phyloP scores from a whole-genome alignment of 2,113 vertebrate genomes.

The Stictonetta naevosa region DNA sequence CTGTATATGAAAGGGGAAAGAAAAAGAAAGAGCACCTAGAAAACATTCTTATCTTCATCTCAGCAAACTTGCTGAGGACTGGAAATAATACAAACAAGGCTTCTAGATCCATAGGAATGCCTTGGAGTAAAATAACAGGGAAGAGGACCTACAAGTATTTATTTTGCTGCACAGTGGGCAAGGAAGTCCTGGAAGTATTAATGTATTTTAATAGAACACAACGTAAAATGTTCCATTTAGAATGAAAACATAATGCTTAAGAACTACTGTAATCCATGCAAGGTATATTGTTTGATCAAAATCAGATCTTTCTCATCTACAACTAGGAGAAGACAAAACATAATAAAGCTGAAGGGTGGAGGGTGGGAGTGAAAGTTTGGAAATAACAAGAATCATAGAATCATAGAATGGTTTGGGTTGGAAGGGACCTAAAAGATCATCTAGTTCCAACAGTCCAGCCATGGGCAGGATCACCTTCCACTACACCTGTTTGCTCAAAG shows the following conservation, averaged over 20 bases:
- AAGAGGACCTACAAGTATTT: not conserved
- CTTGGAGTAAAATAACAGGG: not conserved
- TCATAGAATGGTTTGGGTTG: no score
- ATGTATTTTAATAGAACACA: not conserved
- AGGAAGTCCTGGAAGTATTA: not conserved
- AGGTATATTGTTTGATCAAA: not conserved
- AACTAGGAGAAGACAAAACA: not conserved
- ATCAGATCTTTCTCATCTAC: not conserved
- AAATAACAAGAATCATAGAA: not conserved
- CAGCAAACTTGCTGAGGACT: not conserved
- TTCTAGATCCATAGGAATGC: not conserved
- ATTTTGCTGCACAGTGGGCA: not conserved
- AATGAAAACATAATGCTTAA: not conserved
- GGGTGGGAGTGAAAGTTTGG: not conserved
- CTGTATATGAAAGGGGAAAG: not conserved
- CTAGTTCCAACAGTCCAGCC: no score
- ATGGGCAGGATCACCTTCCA: no score
- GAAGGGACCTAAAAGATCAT: no score
- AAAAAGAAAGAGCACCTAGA: not conserved
- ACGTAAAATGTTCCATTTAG: not conserved
- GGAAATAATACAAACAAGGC: not conserved
- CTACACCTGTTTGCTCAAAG: no score
- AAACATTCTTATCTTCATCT: slow-evolving; percentile 4
- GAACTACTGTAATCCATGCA: not conserved
- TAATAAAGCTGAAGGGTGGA: not conserved